Evolutionary conservation across 1,140 invertebrate genomes (phyloP).

Genomic region (Drosophila sechellia): DNA sequence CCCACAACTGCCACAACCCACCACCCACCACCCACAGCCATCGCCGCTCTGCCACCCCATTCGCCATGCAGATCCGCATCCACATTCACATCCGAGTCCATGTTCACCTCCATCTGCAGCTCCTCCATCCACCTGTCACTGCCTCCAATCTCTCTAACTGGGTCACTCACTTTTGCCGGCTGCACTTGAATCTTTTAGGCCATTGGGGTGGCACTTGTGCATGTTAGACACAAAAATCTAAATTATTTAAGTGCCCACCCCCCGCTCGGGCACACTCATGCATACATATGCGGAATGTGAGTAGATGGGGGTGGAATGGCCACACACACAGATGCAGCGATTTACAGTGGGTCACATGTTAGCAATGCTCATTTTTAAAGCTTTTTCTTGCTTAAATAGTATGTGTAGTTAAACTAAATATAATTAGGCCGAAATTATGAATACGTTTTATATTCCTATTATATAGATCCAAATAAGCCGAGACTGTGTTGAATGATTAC

Average conservation of each 20-base stretch:
- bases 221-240: slow-evolving; percentile 83
- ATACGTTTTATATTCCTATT: too few species aligned
- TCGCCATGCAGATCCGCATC: neutral
- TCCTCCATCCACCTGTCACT: slow-evolving; percentile 4
- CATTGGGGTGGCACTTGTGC: slow-evolving; percentile 76
- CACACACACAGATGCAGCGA: slow-evolving; percentile 22
- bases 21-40: too few species aligned
- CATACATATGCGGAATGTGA: slow-evolving; percentile 12
- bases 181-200: slow-evolving; percentile 82
- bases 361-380: neutral
- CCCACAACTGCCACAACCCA: neutral
- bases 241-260: slow-evolving; percentile 78
- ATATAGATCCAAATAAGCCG: too few species aligned
- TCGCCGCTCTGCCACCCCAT: neutral
- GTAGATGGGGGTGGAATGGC: slow-evolving; percentile 15
- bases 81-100: neutral
- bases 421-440: too few species aligned
- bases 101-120: neutral
- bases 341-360: slow-evolving; percentile 20
- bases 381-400: neutral
- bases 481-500: too few species aligned
- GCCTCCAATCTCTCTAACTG: slow-evolving; percentile 58
- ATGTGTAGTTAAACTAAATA: too few species aligned
- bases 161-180: slow-evolving; percentile 76
- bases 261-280: slow-evolving; percentile 8